These are phyloP conservation scores for Pollenia labialis DNA, from an alignment of 2,888 invertebrate species.

Conservation along the genomic window DNA sequence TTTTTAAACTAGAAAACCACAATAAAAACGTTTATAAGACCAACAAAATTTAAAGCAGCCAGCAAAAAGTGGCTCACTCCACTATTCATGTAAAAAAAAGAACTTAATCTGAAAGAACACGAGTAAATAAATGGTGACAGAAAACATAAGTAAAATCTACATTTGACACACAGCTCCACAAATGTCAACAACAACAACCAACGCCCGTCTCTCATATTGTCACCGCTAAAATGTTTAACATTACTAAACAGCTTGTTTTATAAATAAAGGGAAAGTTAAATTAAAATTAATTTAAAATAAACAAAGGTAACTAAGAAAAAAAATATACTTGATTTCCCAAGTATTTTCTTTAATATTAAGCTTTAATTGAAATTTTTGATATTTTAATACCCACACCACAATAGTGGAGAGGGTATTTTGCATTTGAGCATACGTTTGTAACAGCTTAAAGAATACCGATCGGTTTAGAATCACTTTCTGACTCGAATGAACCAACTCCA, in stretches of 20 bases:
- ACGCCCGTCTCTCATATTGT: neutral
- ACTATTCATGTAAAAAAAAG: neutral
- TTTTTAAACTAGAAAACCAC: constrained; percentile 48
- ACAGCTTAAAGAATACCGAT: too few species aligned
- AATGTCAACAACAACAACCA: constrained; percentile 10
- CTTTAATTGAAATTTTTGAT: too few species aligned
- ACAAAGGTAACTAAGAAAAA: too few species aligned
- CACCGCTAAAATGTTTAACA: neutral
- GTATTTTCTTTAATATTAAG: too few species aligned
- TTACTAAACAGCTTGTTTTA: constrained; percentile 29
- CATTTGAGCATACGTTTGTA: too few species aligned
- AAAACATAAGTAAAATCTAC: constrained; percentile 65
- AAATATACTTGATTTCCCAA: too few species aligned
- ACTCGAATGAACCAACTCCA: too few species aligned
- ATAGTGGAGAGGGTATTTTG: too few species aligned
- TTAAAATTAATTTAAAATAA: neutral
- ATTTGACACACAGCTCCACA: constrained; percentile 44
- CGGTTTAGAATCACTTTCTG: too few species aligned
- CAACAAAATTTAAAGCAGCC: neutral
- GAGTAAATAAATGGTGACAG: constrained; percentile 57
- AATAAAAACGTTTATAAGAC: constrained; percentile 46
- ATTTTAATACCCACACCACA: too few species aligned
- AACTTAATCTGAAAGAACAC: neutral
- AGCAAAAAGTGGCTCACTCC: constrained; percentile 40
- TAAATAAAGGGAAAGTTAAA: neutral